Base-by-base conservation (phyloP, 2,888 invertebrate genomes). In the Cataglyphis albicans region DNA sequence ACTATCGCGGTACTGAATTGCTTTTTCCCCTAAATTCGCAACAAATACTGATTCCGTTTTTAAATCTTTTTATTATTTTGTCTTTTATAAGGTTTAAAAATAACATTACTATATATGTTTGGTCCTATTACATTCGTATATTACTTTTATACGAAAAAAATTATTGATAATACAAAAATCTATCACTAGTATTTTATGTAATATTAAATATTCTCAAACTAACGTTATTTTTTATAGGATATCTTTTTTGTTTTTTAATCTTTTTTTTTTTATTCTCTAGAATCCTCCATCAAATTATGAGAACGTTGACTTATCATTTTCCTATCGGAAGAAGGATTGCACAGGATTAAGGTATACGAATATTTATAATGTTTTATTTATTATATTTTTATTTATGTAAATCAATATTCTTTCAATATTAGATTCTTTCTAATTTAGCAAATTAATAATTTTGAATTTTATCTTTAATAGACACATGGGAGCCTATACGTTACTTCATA, bases 301-400 rank as follows among this genome's bases (percentile, higher is more conserved):
- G 25, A 91, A 93, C 70, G 84, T 93, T 63, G 93, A 93, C 86
- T 85, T 93, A 68, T 93, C 93, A 10, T 93, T 93, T 64, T 90
- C 90, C 3, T 93, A 93, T 84, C 84, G 86, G 3, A 91, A 81
- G 9, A 90, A 86, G 25, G 92, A 93, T 81, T 93, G 93, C 85
- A 93, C 92, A 15, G 89, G 88, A 29, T 84, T 93, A 44, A 92
- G 93, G 93, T 93, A 68, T 15, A 35, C 15, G 18, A 48, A 52
- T 29, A 63, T 35, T 35, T 68, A 67, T 48, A 18, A 21, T 15
- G 10, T 70, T 59, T 63, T 29, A 29, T 29, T 29, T 29, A 29
- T 29, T 29, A 29, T 29, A 29, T 29, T 29, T 29, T 29, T 2
- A 29, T 29, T 29, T 15, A 7, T 25, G 10, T 18, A 41, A 44